These are phyloP conservation scores for Lophius americanus DNA, from an alignment of 2,797 vertebrate species.

Conservation along the genomic window DNA sequence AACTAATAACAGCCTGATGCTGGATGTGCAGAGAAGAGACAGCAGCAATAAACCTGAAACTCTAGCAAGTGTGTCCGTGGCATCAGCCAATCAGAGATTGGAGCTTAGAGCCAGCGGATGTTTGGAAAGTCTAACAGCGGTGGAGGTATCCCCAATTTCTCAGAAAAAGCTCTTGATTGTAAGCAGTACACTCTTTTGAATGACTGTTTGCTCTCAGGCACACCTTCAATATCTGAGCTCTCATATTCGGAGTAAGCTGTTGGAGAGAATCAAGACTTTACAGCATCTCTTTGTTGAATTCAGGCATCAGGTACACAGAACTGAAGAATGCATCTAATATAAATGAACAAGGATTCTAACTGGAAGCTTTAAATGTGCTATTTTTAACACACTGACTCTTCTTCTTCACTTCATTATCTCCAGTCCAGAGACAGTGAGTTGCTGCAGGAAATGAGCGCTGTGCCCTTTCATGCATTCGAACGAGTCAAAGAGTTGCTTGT, in stretches of 20 bases:
- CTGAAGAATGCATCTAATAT: background rate
- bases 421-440: constrained; percentile 77
- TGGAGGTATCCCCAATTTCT: constrained; percentile 73
- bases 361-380: background rate
- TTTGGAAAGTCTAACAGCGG: constrained; percentile 67
- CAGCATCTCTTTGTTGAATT: constrained; percentile 74
- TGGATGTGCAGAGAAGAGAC: constrained; percentile 70
- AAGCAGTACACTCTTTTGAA: background rate
- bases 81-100: constrained; percentile 78
- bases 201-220: constrained; percentile 66
- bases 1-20: constrained; percentile 48
- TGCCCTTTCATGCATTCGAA: constrained; percentile 64
- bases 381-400: background rate
- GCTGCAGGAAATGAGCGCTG: constrained; percentile 72
- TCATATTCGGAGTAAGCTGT: constrained; percentile 72
- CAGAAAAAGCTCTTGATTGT: background rate
- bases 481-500: constrained; percentile 64
- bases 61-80: constrained; percentile 71
- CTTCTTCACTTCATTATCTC: background rate
- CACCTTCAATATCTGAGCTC: constrained; percentile 72
- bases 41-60: constrained; percentile 51
- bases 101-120: constrained; percentile 78
- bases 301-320: constrained; percentile 73
- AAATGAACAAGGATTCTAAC: no score
- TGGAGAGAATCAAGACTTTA: constrained; percentile 77